Percentiles rank a stretch among this genome's conserved stretches.
These are phyloP conservation scores for Charina bottae DNA, from an alignment of 2,113 vertebrate genomes.

Conservation along the genomic window DNA sequence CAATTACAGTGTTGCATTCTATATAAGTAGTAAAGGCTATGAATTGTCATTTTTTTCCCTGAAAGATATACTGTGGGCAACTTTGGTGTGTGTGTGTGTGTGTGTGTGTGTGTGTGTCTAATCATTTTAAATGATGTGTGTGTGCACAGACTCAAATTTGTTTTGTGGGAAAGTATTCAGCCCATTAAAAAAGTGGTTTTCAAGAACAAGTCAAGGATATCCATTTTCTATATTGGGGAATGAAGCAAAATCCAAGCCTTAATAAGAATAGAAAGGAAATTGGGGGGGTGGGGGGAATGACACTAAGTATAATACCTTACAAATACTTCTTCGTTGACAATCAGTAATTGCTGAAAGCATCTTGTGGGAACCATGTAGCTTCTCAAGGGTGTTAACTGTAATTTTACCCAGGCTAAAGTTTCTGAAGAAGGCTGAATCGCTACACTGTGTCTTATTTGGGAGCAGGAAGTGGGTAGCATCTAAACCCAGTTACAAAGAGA, in stretches of 20 bases:
- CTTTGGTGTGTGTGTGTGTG: neutral
- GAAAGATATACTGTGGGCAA: slow-evolving; percentile 13
- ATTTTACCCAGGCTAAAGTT: slow-evolving; percentile 23
- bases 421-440: slow-evolving; percentile 14
- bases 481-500: neutral
- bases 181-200: neutral
- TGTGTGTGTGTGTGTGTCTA: too few species aligned
- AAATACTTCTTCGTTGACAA: slow-evolving; percentile 2
- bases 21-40: neutral
- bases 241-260: slow-evolving; percentile 3
- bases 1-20: slow-evolving; percentile 37
- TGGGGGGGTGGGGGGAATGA: neutral
- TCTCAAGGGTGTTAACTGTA: slow-evolving; percentile 6
- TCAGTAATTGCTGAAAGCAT: neutral
- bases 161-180: neutral
- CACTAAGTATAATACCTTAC: neutral
- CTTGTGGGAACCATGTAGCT: slow-evolving; percentile 1
- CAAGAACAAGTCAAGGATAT: neutral
- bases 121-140: too few species aligned
- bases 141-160: neutral
- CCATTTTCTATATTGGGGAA: neutral
- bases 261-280: neutral
- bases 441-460: neutral
- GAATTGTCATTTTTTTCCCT: slow-evolving; percentile 21
- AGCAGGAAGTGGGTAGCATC: neutral